These are phyloP conservation scores for Nothobranchius kuhntae DNA, from an alignment of 2,113 vertebrate species.

Conservation along the genomic window DNA sequence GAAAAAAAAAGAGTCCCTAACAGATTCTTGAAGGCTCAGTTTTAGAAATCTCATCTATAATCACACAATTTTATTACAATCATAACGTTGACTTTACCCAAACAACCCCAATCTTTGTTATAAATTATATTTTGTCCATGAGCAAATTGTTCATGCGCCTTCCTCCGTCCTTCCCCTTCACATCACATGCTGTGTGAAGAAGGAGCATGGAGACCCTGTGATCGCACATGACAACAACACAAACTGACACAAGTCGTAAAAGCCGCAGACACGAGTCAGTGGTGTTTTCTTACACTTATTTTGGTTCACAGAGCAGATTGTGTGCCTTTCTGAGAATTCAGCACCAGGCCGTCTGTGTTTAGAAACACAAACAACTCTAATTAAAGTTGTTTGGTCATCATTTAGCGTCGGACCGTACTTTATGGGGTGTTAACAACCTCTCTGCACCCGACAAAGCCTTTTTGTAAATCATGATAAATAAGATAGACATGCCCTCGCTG, in stretches of 20 bases:
- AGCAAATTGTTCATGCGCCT: slow-evolving; percentile 9
- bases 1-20: not conserved
- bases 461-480: slow-evolving; percentile 64
- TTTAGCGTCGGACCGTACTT: slow-evolving; percentile 56
- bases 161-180: not conserved
- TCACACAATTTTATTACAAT: not conserved
- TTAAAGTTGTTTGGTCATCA: slow-evolving; percentile 58
- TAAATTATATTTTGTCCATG: slow-evolving; percentile 5
- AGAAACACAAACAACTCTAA: slow-evolving; percentile 47
- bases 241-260: slow-evolving; percentile 48
- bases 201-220: slow-evolving; percentile 45
- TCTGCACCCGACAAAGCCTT: slow-evolving; percentile 53
- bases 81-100: slow-evolving; percentile 4
- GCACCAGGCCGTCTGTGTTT: slow-evolving; percentile 33
- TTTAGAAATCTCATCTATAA: not conserved
- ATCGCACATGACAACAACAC: slow-evolving; percentile 65
- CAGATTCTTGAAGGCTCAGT: not conserved
- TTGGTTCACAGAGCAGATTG: slow-evolving; percentile 56
- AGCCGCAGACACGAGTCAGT: slow-evolving; percentile 22
- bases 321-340: slow-evolving; percentile 12
- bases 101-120: not conserved
- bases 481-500: slow-evolving; percentile 61
- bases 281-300: slow-evolving; percentile 30
- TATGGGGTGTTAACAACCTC: slow-evolving; percentile 66
- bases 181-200: slow-evolving; percentile 57